A percentile compares a stretch with the other conserved stretches of the same genome.
Evolutionary conservation across 1,140 invertebrate species (phyloP).

Genomic region (Kradibia gibbosae): DNA sequence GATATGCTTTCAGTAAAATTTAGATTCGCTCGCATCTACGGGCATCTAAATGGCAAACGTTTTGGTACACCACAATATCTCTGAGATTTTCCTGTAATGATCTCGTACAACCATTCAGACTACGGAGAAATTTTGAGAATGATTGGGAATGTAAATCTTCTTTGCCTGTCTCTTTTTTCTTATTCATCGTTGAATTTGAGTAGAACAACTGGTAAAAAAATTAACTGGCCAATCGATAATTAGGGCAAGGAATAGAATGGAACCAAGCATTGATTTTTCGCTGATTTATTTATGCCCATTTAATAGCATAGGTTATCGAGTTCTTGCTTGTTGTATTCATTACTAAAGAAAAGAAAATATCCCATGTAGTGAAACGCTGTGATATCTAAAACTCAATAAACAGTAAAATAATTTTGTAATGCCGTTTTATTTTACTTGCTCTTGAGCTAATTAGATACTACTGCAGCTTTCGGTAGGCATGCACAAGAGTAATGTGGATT

Average conservation of each 20-base stretch:
- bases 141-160: neutral
- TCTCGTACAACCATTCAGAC: neutral
- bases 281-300: constrained; percentile 39
- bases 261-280: neutral
- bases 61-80: neutral
- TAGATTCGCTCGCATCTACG: neutral
- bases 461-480: neutral
- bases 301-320: constrained; percentile 11
- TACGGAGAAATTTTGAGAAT: neutral
- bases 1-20: neutral
- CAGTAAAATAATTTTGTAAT: neutral
- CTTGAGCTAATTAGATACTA: neutral
- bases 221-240: neutral
- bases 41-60: neutral
- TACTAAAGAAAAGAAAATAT: too few relatives aligned
- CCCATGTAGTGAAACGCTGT: neutral
- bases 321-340: too few relatives aligned
- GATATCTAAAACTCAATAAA: neutral
- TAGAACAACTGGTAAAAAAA: neutral
- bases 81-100: neutral
- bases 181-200: too few relatives aligned
- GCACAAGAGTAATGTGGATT: too few relatives aligned
- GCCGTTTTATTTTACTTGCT: neutral
- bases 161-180: neutral
- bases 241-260: neutral